Base-by-base conservation (phyloP, 2,888 invertebrate species). In the Amiota mariae region DNA sequence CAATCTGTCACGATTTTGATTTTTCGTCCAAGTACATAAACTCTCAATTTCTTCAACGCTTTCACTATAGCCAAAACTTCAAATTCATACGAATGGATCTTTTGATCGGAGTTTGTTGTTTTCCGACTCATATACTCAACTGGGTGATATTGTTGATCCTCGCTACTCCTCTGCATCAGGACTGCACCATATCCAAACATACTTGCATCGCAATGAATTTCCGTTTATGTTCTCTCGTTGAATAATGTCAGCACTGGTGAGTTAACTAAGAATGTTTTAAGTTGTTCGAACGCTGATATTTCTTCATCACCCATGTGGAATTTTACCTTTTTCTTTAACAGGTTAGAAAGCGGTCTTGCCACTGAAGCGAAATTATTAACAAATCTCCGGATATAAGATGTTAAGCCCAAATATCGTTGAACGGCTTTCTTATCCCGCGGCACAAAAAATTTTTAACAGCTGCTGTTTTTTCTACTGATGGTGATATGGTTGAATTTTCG, bases 1-100 rank as follows among this genome's bases (percentile, higher is more conserved):
- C n/a, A n/a, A n/a, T n/a, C n/a, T n/a, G n/a, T n/a, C n/a, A n/a
- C n/a, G n/a, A n/a, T n/a, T n/a, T n/a, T n/a, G n/a, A n/a, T n/a
- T n/a, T n/a, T n/a, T 51, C 77, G 72, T 2, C 79, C 77, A 56
- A 76, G 15, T 4, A 75, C 48, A 24, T 74, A 78, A 1, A 79
- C 56, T 1, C 81, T 67, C 78, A 82, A 85, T 61, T 81, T 85
- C 48, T 80, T 80, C 2, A 83, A 46, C 0, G 84, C 80, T 54
- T 75, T 75, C 1, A 84, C 72, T 6, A 87, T 75, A 0, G 85
- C 83, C 0, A 86, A 57, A 1, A 78, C 79, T 57, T 86, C 82
- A 9, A 86, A 56, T 67, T 85, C 82, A 18, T 87, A 84, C 73
- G 78, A 78, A 46, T 72, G 73, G 54, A 76, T 75, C n/a, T 75